Percentiles rank a stretch among this genome's conserved stretches.
Evolutionary conservation across 2,888 invertebrate genomes (phyloP).

Genomic region (Pegoplata infirma): DNA sequence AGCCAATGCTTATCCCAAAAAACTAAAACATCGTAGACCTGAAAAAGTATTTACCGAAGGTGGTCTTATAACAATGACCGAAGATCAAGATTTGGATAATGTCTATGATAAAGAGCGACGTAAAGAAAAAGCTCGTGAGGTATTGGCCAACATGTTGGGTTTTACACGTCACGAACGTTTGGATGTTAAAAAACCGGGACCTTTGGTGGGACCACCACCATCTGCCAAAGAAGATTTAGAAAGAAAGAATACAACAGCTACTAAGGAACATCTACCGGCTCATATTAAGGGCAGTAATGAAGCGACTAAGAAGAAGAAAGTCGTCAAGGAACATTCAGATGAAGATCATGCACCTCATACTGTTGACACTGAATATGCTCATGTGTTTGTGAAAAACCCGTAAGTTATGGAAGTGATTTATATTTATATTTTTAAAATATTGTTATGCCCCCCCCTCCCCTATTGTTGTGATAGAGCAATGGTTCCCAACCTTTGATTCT

Average conservation of each 20-base stretch:
- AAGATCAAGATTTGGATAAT: slow-evolving; percentile 60
- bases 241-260: slow-evolving; percentile 61
- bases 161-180: slow-evolving; percentile 93
- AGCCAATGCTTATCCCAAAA: slow-evolving; percentile 71
- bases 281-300: slow-evolving; percentile 73
- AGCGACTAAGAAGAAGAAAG: slow-evolving; percentile 74
- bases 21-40: slow-evolving; percentile 57
- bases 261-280: slow-evolving; percentile 75
- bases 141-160: slow-evolving; percentile 83
- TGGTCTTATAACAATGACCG: slow-evolving; percentile 80
- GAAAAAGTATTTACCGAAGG: slow-evolving; percentile 82
- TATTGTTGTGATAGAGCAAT: too few species aligned
- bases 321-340: slow-evolving; percentile 76
- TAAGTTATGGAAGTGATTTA: slow-evolving; percentile 76
- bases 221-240: slow-evolving; percentile 62
- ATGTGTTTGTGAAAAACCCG: slow-evolving; percentile 87
- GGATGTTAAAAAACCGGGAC: slow-evolving; percentile 97
- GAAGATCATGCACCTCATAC: slow-evolving; percentile 81
- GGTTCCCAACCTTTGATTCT: too few species aligned
- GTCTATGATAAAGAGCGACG: slow-evolving; percentile 73
- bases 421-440: not conserved
- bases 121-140: slow-evolving; percentile 80
- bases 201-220: slow-evolving; percentile 80
- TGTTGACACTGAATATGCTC: slow-evolving; percentile 88
- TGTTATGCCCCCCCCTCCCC: too few species aligned